phyloP scores from a whole-genome alignment of 2,797 vertebrate species.

The Silurus lanzhouensis region DNA sequence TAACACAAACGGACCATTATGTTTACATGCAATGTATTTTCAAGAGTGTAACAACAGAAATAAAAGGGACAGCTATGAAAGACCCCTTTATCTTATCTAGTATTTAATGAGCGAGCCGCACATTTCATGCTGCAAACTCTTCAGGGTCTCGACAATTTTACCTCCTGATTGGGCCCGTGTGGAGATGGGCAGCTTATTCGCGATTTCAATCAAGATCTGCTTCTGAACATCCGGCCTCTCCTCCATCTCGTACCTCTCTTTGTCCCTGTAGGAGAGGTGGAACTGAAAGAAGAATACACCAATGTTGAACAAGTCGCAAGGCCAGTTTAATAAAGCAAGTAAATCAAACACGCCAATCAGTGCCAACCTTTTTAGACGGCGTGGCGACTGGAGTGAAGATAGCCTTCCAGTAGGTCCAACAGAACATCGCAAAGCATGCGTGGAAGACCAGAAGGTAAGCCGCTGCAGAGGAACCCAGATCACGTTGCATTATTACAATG shows the following conservation, averaged over 20 bases:
- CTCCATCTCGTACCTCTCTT: conserved; percentile 91
- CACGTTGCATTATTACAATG: not conserved
- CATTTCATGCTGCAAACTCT: not conserved
- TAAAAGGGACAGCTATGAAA: not conserved
- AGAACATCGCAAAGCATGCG: conserved; percentile 92
- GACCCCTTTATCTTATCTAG: not conserved
- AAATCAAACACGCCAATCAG: no score
- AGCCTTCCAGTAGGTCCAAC: conserved; percentile 97
- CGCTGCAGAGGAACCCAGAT: conserved; percentile 73
- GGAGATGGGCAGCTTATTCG: conserved; percentile 89
- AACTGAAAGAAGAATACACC: conserved; percentile 73
- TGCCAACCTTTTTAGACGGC: conserved; percentile 89
- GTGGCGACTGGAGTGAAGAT: conserved; percentile 89
- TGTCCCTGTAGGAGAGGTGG: conserved; percentile 90
- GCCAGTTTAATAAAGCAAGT: no score
- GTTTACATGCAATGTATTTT: no score
- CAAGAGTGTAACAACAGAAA: not conserved
- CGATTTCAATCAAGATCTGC: conserved; percentile 89
- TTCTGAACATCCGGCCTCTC: conserved; percentile 91
- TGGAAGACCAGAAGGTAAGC: conserved; percentile 91
- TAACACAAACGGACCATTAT: not conserved
- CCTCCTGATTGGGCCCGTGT: conserved; percentile 90
- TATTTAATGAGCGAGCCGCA: not conserved
- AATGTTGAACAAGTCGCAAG: not conserved
- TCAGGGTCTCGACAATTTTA: conserved; percentile 51